These are phyloP conservation scores for Florisuga fusca DNA, from an alignment of 2,797 vertebrate species.

Conservation along the genomic window DNA sequence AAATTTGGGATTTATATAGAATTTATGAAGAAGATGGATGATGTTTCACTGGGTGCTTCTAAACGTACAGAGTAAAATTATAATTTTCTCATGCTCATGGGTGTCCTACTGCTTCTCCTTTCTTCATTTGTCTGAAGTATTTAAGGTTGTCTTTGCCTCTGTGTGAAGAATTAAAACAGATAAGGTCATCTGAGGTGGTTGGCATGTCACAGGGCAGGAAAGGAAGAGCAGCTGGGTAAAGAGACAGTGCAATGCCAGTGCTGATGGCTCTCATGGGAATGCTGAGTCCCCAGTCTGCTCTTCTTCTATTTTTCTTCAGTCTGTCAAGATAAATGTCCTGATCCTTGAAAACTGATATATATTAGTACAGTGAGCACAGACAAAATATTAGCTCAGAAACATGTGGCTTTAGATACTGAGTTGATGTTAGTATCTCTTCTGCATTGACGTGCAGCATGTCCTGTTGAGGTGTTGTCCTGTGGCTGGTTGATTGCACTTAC, in stretches of 20 bases:
- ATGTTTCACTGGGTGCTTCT: background rate
- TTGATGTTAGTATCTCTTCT: background rate
- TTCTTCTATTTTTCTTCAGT: background rate
- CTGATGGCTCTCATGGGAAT: background rate
- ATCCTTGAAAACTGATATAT: background rate
- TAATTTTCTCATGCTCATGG: background rate
- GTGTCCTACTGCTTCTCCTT: background rate
- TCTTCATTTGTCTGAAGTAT: background rate
- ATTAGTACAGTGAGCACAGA: background rate
- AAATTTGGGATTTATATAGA: background rate
- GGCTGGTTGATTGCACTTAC: background rate
- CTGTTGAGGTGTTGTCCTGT: background rate
- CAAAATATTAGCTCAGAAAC: background rate
- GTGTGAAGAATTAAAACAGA: background rate
- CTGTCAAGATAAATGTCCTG: background rate
- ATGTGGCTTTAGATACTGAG: background rate
- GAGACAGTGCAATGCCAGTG: background rate
- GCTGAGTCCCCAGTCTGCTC: background rate
- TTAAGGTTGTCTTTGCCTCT: background rate
- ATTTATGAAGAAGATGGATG: background rate
- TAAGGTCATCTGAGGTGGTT: background rate
- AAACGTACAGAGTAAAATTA: background rate
- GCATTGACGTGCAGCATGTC: background rate
- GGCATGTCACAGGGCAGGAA: background rate
- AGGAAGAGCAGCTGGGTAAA: background rate